Conservation (phyloP, 2,797 vertebrate species). For the Mus caroli region DNA sequence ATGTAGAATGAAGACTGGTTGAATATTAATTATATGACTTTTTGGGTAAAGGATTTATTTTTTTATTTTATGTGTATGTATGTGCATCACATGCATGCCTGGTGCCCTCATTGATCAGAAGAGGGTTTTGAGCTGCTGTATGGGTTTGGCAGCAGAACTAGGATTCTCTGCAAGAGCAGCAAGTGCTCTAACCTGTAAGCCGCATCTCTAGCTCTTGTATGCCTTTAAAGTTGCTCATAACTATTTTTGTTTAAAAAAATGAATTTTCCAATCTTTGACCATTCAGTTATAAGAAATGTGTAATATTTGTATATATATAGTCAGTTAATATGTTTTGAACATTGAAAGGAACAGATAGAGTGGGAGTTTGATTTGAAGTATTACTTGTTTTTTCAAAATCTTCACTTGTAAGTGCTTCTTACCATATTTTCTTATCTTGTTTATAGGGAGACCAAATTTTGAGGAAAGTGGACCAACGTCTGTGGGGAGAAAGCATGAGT, state of each 20-base stretch:
- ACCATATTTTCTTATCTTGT: conserved; percentile 64
- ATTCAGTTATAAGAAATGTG: conserved; percentile 43
- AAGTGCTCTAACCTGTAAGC: background rate
- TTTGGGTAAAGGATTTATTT: background rate
- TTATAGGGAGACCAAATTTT: conserved; percentile 95
- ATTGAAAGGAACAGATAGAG: background rate
- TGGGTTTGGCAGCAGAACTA: background rate
- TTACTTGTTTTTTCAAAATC: conserved; percentile 16
- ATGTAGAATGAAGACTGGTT: background rate
- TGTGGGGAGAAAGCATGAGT: conserved; percentile 95
- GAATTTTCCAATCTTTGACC: background rate
- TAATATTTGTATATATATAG: background rate
- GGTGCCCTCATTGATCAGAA: background rate
- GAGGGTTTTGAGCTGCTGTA: background rate
- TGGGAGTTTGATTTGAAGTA: conserved; percentile 8
- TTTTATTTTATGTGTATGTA: background rate
- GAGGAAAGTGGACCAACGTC: conserved; percentile 93
- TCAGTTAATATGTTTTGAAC: background rate
- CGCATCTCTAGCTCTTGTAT: background rate
- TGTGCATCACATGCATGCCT: background rate
- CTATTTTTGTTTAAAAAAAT: conserved; percentile 53
- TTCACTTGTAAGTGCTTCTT: background rate
- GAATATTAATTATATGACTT: background rate
- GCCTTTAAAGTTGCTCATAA: background rate
- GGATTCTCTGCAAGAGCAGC: background rate